These are phyloP conservation scores for Hoplostethus atlanticus DNA, from an alignment of 2,797 vertebrate species.

Conservation along the genomic window DNA sequence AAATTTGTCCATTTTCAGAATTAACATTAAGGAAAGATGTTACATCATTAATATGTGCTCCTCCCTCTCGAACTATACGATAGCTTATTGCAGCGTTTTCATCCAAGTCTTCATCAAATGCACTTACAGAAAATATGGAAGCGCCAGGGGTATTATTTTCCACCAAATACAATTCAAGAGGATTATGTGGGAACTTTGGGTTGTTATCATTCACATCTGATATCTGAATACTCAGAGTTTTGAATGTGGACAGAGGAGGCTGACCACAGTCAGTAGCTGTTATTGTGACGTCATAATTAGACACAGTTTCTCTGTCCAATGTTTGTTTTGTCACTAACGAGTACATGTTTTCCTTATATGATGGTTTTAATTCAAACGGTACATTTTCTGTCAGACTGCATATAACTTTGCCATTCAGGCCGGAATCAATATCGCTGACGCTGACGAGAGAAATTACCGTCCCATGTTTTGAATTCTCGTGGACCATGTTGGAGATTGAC, in stretches of 20 bases:
- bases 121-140: constrained; percentile 67
- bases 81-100: constrained; percentile 69
- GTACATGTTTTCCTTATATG: constrained; percentile 77
- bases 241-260: constrained; percentile 69
- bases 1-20: constrained; percentile 56
- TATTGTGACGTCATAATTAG: constrained; percentile 72
- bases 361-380: constrained; percentile 76
- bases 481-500: constrained; percentile 63
- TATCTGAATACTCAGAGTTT: constrained; percentile 67
- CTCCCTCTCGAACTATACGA: constrained; percentile 30
- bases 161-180: constrained; percentile 65
- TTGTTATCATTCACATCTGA: constrained; percentile 81
- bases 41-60: constrained; percentile 20
- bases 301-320: constrained; percentile 69
- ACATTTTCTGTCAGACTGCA: constrained; percentile 51
- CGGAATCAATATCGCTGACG: constrained; percentile 73
- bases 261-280: constrained; percentile 74
- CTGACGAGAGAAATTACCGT: constrained; percentile 74
- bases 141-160: constrained; percentile 74
- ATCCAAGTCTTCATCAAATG: constrained; percentile 61
- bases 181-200: constrained; percentile 63
- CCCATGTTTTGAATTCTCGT: constrained; percentile 65
- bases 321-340: constrained; percentile 68
- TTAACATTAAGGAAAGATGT: constrained; percentile 61
- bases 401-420: constrained; percentile 67